Evolutionary conservation across 1,140 invertebrate genomes (phyloP).

Genomic region (Ips typographus): DNA sequence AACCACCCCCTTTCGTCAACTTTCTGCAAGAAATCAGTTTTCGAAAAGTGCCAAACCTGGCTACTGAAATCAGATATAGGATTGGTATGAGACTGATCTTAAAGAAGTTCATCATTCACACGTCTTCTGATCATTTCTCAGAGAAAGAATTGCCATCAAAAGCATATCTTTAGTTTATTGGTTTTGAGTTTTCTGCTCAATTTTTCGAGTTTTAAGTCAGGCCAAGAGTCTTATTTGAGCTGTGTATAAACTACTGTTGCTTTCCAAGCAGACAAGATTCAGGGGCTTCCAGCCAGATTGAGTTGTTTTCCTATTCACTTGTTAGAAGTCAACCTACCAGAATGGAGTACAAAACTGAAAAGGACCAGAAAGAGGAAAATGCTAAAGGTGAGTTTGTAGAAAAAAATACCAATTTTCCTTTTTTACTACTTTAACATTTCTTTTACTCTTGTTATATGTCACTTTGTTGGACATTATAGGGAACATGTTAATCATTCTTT

Average conservation of each 20-base stretch:
- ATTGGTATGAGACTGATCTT: constrained; percentile 51
- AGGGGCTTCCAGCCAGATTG: constrained; percentile 14
- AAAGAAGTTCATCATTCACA: constrained; percentile 50
- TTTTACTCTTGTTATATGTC: too few relatives aligned
- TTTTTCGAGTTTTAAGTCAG: neutral
- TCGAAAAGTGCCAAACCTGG: constrained; percentile 45
- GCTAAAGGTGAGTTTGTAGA: too few relatives aligned
- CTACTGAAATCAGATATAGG: constrained; percentile 51
- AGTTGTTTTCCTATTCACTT: constrained; percentile 16
- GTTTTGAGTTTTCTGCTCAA: constrained; percentile 10
- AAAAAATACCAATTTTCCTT: too few relatives aligned
- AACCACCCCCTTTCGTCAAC: neutral
- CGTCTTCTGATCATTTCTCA: constrained; percentile 51
- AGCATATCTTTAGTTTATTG: constrained; percentile 23
- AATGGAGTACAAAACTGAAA: constrained; percentile 14
- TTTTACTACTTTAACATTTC: too few relatives aligned
- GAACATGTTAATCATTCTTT: too few relatives aligned
- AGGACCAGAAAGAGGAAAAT: neutral
- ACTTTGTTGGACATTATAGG: too few relatives aligned
- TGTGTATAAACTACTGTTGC: constrained; percentile 34
- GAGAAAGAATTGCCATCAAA: constrained; percentile 32
- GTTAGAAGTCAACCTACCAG: constrained; percentile 14
- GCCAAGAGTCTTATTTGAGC: neutral
- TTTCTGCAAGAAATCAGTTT: neutral
- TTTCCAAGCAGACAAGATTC: constrained; percentile 8